A percentile compares a stretch with the other conserved stretches of the same genome.
Evolutionary conservation across 1,140 invertebrate genomes (phyloP).

Genomic region (Asbolus verrucosus): DNA sequence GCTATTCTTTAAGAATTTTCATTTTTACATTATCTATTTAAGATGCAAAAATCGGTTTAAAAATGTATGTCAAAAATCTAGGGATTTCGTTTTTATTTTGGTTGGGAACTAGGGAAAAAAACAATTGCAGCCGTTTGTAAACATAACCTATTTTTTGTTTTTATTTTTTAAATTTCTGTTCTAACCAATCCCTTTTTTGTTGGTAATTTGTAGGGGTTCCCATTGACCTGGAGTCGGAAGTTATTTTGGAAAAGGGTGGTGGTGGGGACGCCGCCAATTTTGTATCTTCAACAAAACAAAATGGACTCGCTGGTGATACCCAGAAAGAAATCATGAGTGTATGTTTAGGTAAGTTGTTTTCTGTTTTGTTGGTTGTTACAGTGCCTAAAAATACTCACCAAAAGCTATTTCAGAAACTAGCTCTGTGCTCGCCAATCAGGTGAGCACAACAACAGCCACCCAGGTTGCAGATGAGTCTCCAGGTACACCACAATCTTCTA

Average conservation of each 20-base stretch:
- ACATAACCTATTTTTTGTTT: constrained; percentile 13
- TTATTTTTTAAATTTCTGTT: background rate
- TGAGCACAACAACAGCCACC: constrained; percentile 48
- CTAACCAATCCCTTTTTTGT: background rate
- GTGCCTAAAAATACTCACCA: too few species aligned
- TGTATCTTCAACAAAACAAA: background rate
- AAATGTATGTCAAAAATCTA: constrained; percentile 22
- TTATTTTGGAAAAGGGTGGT: constrained; percentile 52
- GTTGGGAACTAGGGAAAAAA: constrained; percentile 1
- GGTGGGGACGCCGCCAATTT: constrained; percentile 55
- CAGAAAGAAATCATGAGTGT: constrained; percentile 60
- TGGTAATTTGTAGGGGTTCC: constrained; percentile 8
- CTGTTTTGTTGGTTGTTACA: constrained; percentile 2
- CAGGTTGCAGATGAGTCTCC: constrained; percentile 1
- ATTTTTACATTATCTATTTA: constrained; percentile 13
- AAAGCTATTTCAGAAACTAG: constrained; percentile 50
- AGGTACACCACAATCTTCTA: background rate
- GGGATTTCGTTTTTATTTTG: constrained; percentile 26
- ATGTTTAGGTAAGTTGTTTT: constrained; percentile 55
- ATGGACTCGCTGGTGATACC: constrained; percentile 21
- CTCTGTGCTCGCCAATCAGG: constrained; percentile 53
- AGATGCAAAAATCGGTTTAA: background rate
- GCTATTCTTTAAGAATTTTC: background rate
- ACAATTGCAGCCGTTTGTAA: constrained; percentile 2
- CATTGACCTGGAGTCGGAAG: constrained; percentile 60